A percentile compares a stretch with the other conserved stretches of the same genome.
These are phyloP conservation scores for Meles meles DNA, from an alignment of 2,113 vertebrate genomes.

Conservation along the genomic window DNA sequence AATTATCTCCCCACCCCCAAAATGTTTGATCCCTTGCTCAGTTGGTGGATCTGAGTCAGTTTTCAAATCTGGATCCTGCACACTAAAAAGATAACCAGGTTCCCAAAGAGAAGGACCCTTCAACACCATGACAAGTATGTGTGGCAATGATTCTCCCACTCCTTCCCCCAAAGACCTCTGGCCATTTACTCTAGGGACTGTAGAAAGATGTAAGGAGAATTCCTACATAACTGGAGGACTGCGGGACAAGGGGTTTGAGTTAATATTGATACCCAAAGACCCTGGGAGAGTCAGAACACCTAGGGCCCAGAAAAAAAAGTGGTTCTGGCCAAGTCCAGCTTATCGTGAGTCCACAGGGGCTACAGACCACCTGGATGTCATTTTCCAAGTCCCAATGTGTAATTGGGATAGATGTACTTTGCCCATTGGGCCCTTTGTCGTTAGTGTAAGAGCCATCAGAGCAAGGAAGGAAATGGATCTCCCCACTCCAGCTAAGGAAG, in stretches of 20 bases:
- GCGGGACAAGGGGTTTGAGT: background rate
- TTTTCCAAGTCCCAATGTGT: background rate
- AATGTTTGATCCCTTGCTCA: background rate
- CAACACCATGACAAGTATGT: background rate
- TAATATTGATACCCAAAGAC: background rate
- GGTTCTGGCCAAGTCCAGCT: background rate
- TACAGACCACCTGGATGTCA: background rate
- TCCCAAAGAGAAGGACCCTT: background rate
- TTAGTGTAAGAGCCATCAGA: background rate
- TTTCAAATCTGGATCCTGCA: background rate
- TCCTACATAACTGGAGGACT: background rate
- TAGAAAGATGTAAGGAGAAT: background rate
- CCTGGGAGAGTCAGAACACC: background rate
- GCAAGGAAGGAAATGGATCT: background rate
- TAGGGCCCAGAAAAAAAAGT: background rate
- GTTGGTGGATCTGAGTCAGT: background rate
- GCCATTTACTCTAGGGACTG: background rate
- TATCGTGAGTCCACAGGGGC: background rate
- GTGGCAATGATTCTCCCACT: background rate
- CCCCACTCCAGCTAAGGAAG: background rate
- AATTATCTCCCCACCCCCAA: background rate
- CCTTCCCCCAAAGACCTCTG: background rate
- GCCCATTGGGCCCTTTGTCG: background rate
- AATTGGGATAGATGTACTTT: background rate
- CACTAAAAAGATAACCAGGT: background rate